phyloP scores from a whole-genome alignment of 2,888 invertebrate species.

The Bruchidius siliquastri region DNA sequence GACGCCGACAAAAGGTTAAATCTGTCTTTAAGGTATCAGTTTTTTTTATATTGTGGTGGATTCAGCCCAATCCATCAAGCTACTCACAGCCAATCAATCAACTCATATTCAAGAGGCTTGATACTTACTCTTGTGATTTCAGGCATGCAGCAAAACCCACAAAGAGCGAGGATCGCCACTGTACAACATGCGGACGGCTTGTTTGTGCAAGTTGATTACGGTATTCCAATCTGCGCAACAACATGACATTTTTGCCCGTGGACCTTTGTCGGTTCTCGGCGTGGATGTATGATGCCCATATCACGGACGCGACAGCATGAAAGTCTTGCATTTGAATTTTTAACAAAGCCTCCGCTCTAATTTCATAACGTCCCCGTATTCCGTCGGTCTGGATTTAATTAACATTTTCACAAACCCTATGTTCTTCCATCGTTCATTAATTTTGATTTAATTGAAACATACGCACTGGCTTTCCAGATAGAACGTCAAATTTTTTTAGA shows the following conservation, averaged over 20 bases:
- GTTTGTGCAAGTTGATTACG: neutral
- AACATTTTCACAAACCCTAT: neutral
- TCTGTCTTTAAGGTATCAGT: no score
- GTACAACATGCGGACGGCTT: neutral
- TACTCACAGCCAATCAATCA: no score
- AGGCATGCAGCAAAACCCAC: neutral
- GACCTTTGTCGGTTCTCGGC: neutral
- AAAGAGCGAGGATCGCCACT: neutral
- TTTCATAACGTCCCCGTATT: neutral
- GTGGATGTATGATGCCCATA: neutral
- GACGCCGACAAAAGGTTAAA: no score
- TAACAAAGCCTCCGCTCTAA: neutral
- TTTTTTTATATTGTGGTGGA: no score
- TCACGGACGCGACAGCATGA: neutral
- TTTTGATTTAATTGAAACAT: neutral
- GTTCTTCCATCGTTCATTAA: neutral
- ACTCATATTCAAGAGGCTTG: no score
- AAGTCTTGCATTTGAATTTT: neutral
- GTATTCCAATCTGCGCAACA: neutral
- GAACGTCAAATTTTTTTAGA: neutral
- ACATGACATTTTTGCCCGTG: neutral
- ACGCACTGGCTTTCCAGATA: neutral
- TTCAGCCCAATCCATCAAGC: no score
- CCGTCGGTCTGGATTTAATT: neutral
- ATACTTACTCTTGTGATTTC: no score